Base-by-base conservation (phyloP, 1,140 invertebrate species). In the Vanessa tameamea region DNA sequence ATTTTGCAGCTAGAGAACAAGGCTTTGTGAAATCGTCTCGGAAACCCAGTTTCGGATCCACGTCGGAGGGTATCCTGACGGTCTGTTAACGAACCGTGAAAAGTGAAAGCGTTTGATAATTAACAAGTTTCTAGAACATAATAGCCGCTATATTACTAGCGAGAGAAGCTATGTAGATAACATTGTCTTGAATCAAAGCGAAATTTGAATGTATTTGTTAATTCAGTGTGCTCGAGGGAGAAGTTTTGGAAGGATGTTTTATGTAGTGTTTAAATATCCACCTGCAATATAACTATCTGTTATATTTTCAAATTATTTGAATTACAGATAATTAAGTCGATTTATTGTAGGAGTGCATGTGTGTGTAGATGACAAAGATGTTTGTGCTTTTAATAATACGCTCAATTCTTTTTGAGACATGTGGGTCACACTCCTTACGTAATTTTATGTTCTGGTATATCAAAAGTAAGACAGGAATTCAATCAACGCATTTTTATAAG, bases 31-130 rank as follows among this genome's bases (percentile, higher is more conserved):
- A 82, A 79, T 76, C 76, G 51, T 57, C 64, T 66, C 78, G 72
- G 77, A 78, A 74, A 73, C 68, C 72, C 68, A 68, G 70, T 72
- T 64, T 67, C 71, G 63, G 43, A 76, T 73, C 73, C 61, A 76
- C 69, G 73, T 82, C 73, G 64, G 69, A 75, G 74, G 51, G 70
- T 77, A 77, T 80, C 69, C 81, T 69, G 57, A 53, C 69, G 53
- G 73, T 20, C 43, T 50, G 67, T 63, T 67, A 82, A 78, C 75
- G 69, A 74, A 73, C 82, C 86, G 83, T 85, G 81, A 84, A 81
- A 81, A 83, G 78, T 80, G 80, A 83, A 87, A 84, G 81, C 76
- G 76, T 77, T 77, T 57, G 64, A 61, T 80, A 78, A 84, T 79
- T 81, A 76, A 71, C 65, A 71, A 64, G 59, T 76, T 76, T 65